Conservation (phyloP, 1,140 invertebrate species). For the Triops longicaudatus region DNA sequence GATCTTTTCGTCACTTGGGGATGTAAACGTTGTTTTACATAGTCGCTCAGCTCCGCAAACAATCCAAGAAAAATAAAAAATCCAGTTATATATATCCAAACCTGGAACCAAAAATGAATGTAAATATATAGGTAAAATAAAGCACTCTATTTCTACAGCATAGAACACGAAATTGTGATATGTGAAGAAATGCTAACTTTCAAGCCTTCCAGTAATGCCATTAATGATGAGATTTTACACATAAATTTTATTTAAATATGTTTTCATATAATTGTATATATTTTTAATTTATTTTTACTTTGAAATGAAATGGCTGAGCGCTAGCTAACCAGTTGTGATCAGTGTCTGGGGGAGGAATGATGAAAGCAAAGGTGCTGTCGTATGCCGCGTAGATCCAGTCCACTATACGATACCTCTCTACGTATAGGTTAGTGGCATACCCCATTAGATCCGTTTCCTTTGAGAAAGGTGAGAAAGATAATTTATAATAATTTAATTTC, state of each 20-base stretch:
- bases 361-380: neutral
- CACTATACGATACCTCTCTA: neutral
- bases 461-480: no score
- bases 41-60: neutral
- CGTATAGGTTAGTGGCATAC: no score
- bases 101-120: neutral
- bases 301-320: neutral
- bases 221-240: no score
- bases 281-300: neutral
- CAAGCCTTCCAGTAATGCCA: no score
- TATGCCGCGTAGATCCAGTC: neutral
- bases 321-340: neutral
- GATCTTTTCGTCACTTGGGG: neutral
- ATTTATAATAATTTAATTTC: no score
- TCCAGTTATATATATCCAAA: neutral
- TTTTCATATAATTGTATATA: no score
- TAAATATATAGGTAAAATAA: no score
- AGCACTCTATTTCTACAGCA: no score
- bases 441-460: no score
- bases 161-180: no score
- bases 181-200: no score
- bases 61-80: neutral
- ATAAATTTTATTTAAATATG: no score
- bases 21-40: neutral
- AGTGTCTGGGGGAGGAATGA: neutral